Conservation (phyloP, 2,888 invertebrate species). For the Entomobrya multifasciata region DNA sequence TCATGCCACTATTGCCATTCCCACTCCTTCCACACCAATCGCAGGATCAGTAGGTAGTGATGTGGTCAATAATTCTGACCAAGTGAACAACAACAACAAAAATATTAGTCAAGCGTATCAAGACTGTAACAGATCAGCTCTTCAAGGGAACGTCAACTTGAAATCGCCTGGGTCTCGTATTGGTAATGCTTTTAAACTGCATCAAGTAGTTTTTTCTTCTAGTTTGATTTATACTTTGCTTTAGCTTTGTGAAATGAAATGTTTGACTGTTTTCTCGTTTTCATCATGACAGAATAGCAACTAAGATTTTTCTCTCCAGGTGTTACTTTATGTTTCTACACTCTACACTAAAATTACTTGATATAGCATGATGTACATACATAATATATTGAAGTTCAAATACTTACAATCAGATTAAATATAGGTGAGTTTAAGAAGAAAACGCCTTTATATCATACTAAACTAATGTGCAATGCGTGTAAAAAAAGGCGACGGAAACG, state of each 20-base stretch:
- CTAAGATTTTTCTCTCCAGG: too few species aligned
- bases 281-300: too few species aligned
- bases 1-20: too few species aligned
- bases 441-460: too few species aligned
- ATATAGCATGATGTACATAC: too few species aligned
- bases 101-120: slow-evolving; percentile 24
- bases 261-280: background rate
- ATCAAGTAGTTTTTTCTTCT: background rate
- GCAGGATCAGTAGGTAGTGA: slow-evolving; percentile 12
- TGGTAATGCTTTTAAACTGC: slow-evolving; percentile 56
- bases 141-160: slow-evolving; percentile 53
- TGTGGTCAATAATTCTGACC: slow-evolving; percentile 25
- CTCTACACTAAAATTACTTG: too few species aligned
- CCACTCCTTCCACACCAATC: background rate
- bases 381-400: too few species aligned
- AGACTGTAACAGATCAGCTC: slow-evolving; percentile 14
- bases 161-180: slow-evolving; percentile 63
- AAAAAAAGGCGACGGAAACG: background rate
- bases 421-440: too few species aligned
- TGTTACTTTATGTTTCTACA: too few species aligned
- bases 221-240: background rate
- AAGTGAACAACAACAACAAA: slow-evolving; percentile 56
- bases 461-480: background rate
- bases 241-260: background rate
- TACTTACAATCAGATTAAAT: too few species aligned